phyloP scores from a whole-genome alignment of 2,888 invertebrate species.

The Platerodrilus igneus region DNA sequence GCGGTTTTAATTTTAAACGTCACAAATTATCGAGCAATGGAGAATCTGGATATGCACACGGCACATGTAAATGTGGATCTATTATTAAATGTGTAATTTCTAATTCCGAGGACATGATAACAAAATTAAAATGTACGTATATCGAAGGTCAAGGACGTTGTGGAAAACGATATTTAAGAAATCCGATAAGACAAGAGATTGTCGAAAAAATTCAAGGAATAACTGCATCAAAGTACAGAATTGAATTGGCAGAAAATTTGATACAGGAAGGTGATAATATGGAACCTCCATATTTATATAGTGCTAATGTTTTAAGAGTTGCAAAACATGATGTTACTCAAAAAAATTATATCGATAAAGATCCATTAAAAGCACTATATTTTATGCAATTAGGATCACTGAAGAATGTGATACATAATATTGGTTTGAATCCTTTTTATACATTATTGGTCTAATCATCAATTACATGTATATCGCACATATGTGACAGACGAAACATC shows the following conservation, averaged over 20 bases:
- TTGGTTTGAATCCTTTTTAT: conserved; percentile 6
- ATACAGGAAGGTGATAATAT: not conserved
- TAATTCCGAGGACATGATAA: not conserved
- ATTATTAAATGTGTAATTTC: not conserved
- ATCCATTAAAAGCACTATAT: not conserved
- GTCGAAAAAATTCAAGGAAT: too few species aligned
- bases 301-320: not conserved
- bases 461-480: conserved; percentile 2
- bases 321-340: not conserved
- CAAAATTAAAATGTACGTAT: not conserved
- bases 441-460: conserved; percentile 7
- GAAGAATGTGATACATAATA: conserved; percentile 1
- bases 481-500: not conserved
- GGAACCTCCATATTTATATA: conserved; percentile 7
- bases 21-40: not conserved
- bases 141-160: not conserved
- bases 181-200: too few species aligned
- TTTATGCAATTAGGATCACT: not conserved
- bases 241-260: too few species aligned
- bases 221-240: too few species aligned
- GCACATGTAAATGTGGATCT: conserved; percentile 1
- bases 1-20: not conserved
- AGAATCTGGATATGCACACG: not conserved
- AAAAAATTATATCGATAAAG: not conserved
- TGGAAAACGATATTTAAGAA: too few species aligned